Conservation (phyloP, 92 coral and sea anemone genomes). For the Scolanthus callimorphus region DNA sequence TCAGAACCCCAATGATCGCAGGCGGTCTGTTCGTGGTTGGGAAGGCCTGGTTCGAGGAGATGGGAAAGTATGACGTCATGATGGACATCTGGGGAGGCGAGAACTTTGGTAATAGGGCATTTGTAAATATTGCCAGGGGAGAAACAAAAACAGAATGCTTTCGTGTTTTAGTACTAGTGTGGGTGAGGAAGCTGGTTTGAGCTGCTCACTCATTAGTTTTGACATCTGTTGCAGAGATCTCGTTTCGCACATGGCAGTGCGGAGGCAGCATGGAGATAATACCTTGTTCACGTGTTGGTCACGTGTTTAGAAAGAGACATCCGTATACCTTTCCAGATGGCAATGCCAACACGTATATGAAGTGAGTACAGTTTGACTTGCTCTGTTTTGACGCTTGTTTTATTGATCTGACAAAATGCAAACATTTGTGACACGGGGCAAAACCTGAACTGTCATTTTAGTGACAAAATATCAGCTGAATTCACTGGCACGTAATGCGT, state of each 20-base stretch:
- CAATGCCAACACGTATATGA: constrained; percentile 95
- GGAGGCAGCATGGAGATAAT: constrained; percentile 98
- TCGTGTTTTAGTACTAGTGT: too few species aligned
- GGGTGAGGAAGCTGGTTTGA: too few species aligned
- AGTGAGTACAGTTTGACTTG: constrained; percentile 41
- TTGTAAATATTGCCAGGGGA: too few species aligned
- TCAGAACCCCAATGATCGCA: constrained; percentile 97
- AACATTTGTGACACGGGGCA: not conserved
- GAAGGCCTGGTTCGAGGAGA: constrained; percentile 81
- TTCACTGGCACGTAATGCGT: too few species aligned
- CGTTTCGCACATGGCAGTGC: constrained; percentile 98
- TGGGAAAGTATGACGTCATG: constrained; percentile 94
- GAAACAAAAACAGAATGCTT: too few species aligned
- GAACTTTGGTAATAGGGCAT: constrained; percentile 96
- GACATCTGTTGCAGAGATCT: constrained; percentile 94
- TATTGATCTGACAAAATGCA: not conserved
- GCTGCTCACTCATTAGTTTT: too few species aligned
- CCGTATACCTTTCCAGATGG: constrained; percentile 98
- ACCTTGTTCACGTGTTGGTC: constrained; percentile 99
- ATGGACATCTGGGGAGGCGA: constrained; percentile 99
- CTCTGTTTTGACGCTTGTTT: not conserved
- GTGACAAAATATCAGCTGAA: too few species aligned
- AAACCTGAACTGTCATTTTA: too few species aligned
- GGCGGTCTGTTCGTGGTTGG: constrained; percentile 92
- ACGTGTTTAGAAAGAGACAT: constrained; percentile 93